A percentile compares a stretch with the other conserved stretches of the same genome.
Evolutionary conservation across 2,888 invertebrate genomes (phyloP).

Genomic region (Diplolepis rosae): DNA sequence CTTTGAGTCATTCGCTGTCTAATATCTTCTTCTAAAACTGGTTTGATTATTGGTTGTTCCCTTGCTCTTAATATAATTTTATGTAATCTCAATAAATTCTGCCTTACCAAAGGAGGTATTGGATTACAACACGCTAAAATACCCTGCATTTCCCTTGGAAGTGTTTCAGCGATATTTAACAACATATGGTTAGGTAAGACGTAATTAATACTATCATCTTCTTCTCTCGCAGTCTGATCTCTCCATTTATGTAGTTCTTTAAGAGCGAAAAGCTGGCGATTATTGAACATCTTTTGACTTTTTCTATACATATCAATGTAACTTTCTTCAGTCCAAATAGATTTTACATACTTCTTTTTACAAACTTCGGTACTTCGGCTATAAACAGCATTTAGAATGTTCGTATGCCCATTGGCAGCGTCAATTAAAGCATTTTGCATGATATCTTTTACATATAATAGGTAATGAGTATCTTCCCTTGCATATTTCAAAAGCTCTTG

Average conservation of each 20-base stretch:
- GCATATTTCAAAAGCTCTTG: conserved; percentile 89
- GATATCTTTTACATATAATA: conserved; percentile 90
- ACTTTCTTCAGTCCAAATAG: conserved; percentile 80
- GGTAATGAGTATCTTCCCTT: conserved; percentile 94
- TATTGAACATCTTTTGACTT: conserved; percentile 87
- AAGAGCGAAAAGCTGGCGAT: conserved; percentile 88
- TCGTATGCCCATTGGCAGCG: conserved; percentile 78
- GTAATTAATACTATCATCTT: conserved; percentile 95
- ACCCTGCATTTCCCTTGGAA: conserved; percentile 95
- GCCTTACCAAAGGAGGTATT: conserved; percentile 85
- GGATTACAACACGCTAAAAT: conserved; percentile 95
- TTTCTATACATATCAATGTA: conserved; percentile 86
- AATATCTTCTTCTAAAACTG: conserved; percentile 62
- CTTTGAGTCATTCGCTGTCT: conserved; percentile 63
- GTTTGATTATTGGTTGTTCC: conserved; percentile 80
- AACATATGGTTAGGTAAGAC: conserved; percentile 98
- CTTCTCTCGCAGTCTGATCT: conserved; percentile 85
- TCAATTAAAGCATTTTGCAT: conserved; percentile 85
- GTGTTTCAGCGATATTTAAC: conserved; percentile 87
- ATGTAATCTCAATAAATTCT: conserved; percentile 78
- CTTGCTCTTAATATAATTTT: conserved; percentile 82
- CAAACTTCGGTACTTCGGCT: conserved; percentile 85
- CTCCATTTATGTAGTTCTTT: conserved; percentile 91
- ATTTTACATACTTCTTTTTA: conserved; percentile 87
- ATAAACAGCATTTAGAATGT: conserved; percentile 82